Evolutionary conservation across 2,797 vertebrate species (phyloP).

Genomic region (Loris lydekkerianus): DNA sequence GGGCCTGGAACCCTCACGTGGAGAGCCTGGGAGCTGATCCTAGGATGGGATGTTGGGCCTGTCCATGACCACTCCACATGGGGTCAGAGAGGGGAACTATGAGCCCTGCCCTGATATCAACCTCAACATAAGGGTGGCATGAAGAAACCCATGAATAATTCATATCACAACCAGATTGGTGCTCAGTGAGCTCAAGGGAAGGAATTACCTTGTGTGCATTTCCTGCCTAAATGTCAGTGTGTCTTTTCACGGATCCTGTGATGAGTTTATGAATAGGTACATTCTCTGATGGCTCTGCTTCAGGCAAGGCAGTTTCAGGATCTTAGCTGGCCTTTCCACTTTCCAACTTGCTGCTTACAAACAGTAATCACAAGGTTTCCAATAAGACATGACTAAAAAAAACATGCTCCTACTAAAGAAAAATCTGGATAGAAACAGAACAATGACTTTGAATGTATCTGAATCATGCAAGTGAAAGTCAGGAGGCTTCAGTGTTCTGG

Average conservation of each 20-base stretch:
- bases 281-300: constrained; percentile 42
- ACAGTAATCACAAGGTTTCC: constrained; percentile 20
- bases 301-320: constrained; percentile 15
- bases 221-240: constrained; percentile 22
- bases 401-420: not conserved
- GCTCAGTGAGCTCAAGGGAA: not conserved
- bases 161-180: not conserved
- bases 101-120: not conserved
- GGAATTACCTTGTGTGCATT: constrained; percentile 50
- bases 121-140: not conserved
- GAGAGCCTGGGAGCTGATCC: not conserved
- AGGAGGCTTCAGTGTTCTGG: not conserved
- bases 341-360: constrained; percentile 63
- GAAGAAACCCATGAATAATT: constrained; percentile 53
- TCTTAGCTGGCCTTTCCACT: constrained; percentile 40
- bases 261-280: constrained; percentile 43
- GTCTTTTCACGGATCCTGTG: not conserved
- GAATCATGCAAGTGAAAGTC: not conserved
- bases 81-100: not conserved
- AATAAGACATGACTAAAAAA: constrained; percentile 26
- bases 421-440: constrained; percentile 41
- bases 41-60: not conserved
- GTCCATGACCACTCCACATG: not conserved
- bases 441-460: not conserved
- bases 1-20: not conserved